These are phyloP conservation scores for Stylophora pistillata DNA, from an alignment of 64 coral and sea anemone genomes.

Conservation along the genomic window DNA sequence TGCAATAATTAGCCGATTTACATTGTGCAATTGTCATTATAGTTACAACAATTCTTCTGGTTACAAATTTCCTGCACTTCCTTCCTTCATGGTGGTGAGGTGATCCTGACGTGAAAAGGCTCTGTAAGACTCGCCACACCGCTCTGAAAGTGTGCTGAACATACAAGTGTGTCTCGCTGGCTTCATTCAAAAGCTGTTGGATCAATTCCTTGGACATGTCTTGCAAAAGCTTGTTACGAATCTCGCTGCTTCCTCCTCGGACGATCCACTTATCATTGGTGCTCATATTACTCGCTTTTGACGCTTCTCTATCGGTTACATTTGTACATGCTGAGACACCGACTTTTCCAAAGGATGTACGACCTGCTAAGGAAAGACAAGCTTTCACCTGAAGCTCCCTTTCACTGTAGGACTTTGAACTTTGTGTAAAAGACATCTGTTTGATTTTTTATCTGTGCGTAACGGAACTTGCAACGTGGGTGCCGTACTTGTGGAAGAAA, in stretches of 20 bases:
- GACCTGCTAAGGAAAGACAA: neutral
- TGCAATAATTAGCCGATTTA: no score
- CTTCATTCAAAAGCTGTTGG: neutral
- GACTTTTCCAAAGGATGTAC: neutral
- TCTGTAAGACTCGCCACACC: slow-evolving; percentile 66
- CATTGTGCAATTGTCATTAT: no score
- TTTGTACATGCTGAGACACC: neutral
- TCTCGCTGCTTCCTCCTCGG: neutral
- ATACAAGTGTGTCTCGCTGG: neutral
- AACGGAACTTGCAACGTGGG: slow-evolving; percentile 38
- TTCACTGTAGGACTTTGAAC: neutral
- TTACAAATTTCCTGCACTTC: no score
- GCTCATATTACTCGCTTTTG: neutral
- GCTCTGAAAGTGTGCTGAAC: slow-evolving; percentile 20
- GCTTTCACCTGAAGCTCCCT: slow-evolving; percentile 17
- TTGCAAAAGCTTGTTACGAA: neutral
- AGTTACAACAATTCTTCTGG: no score
- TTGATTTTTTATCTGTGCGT: neutral
- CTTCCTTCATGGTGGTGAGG: neutral
- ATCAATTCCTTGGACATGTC: neutral
- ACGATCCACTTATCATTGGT: slow-evolving; percentile 21
- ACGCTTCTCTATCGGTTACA: neutral
- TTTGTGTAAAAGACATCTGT: slow-evolving; percentile 12
- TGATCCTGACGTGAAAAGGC: neutral
- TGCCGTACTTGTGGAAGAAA: slow-evolving; percentile 54